phyloP scores from a whole-genome alignment of 92 coral and sea anemone genomes.

The Epizoanthus rinbou region DNA sequence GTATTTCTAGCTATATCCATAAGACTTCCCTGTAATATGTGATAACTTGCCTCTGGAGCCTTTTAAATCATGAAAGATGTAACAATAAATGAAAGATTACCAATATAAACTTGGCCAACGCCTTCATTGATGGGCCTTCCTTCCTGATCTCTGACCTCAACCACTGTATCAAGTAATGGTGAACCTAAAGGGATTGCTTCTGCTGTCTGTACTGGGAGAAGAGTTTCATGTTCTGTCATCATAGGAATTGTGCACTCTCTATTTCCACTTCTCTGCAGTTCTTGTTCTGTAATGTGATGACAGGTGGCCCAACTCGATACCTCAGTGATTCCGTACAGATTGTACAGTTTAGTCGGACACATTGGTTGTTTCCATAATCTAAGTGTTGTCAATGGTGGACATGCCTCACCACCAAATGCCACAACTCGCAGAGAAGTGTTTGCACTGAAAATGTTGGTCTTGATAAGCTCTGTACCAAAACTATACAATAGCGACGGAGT shows the following conservation, averaged over 20 bases:
- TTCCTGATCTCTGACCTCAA: conserved; percentile 67
- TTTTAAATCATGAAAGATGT: no score
- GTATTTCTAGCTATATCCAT: no score
- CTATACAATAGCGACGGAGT: conserved; percentile 84
- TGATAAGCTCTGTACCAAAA: conserved; percentile 77
- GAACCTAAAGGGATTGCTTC: conserved; percentile 63
- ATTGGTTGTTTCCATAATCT: conserved; percentile 70
- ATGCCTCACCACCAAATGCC: conserved; percentile 93
- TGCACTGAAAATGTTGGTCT: conserved; percentile 59
- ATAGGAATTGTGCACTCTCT: not conserved
- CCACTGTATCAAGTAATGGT: conserved; percentile 58
- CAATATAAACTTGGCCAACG: conserved; percentile 79
- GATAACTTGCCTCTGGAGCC: no score
- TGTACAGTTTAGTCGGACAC: conserved; percentile 69
- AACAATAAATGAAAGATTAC: conserved; percentile 44
- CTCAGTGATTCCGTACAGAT: conserved; percentile 93
- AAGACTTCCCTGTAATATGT: no score
- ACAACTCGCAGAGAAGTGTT: conserved; percentile 77
- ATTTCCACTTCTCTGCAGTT: conserved; percentile 35
- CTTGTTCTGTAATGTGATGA: conserved; percentile 61
- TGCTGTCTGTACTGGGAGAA: conserved; percentile 14
- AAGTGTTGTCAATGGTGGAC: conserved; percentile 77
- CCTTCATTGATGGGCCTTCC: conserved; percentile 61
- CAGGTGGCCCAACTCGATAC: conserved; percentile 96
- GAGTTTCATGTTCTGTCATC: conserved; percentile 9